Evolutionary conservation across 1,140 invertebrate genomes (phyloP).

Genomic region (Matsumurasca onukii): DNA sequence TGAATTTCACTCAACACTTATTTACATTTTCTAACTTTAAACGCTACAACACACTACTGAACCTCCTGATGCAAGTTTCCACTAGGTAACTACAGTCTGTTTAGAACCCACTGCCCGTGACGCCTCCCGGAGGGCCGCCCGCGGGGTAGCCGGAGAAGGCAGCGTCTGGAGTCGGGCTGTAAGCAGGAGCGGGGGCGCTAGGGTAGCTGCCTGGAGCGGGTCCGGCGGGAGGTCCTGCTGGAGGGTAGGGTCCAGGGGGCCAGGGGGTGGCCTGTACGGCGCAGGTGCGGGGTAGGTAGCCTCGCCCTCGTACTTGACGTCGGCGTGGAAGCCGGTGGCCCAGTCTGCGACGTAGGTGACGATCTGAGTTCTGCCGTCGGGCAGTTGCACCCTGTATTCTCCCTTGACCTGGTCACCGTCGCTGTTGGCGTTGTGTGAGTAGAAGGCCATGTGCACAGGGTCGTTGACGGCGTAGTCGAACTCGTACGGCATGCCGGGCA

Average conservation of each 20-base stretch:
- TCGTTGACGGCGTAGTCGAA: slow-evolving; percentile 85
- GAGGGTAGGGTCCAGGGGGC: neutral
- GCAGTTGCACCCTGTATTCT: slow-evolving; percentile 71
- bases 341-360: slow-evolving; percentile 77
- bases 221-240: neutral
- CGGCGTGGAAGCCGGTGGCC: slow-evolving; percentile 76
- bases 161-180: neutral
- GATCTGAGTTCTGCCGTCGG: slow-evolving; percentile 71
- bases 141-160: slow-evolving; percentile 11
- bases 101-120: slow-evolving; percentile 5
- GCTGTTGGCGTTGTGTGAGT: slow-evolving; percentile 78
- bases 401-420: slow-evolving; percentile 73
- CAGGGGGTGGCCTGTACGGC: neutral
- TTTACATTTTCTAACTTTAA: too few species aligned
- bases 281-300: slow-evolving; percentile 29
- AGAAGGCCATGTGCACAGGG: slow-evolving; percentile 75
- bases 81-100: too few species aligned
- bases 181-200: neutral
- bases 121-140: neutral
- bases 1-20: neutral
- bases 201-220: neutral
- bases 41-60: too few species aligned
- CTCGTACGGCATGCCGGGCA: slow-evolving; percentile 83
- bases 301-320: slow-evolving; percentile 59
- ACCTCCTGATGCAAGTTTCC: too few species aligned